Conservation (phyloP, 2,888 invertebrate species). For the Ramazzottius varieornatus region DNA sequence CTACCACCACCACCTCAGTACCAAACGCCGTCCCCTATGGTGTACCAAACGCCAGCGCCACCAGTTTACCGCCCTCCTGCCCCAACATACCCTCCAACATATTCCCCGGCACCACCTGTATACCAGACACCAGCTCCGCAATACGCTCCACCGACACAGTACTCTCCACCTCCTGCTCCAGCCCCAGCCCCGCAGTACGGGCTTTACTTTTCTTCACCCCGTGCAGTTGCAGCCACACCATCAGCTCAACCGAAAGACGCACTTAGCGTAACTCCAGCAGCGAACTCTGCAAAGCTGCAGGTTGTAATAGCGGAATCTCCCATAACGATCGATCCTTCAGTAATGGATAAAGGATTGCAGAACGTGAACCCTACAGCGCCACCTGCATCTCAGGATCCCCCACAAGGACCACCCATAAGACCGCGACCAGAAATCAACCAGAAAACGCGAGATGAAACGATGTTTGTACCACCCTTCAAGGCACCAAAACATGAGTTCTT, state of each 20-base stretch:
- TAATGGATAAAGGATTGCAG: background rate
- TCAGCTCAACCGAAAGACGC: background rate
- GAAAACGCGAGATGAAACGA: background rate
- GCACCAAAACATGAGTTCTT: background rate
- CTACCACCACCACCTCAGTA: background rate
- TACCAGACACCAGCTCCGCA: background rate
- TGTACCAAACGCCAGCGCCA: background rate
- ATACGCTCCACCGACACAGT: background rate
- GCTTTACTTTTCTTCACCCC: too few species aligned
- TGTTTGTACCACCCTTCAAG: background rate
- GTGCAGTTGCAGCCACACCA: background rate
- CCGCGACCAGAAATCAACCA: too few species aligned
- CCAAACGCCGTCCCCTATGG: background rate
- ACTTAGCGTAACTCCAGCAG: too few species aligned
- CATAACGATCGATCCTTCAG: background rate
- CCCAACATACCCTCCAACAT: background rate
- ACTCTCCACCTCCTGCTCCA: background rate
- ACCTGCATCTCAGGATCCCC: background rate
- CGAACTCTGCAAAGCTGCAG: too few species aligned
- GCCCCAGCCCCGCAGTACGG: background rate
- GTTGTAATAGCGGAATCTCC: background rate
- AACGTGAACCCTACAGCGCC: background rate
- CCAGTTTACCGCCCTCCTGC: too few species aligned
- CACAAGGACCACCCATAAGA: background rate
- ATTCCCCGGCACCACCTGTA: background rate